These are phyloP conservation scores for Caranx melampygus DNA, from an alignment of 2,113 vertebrate genomes.

Conservation along the genomic window DNA sequence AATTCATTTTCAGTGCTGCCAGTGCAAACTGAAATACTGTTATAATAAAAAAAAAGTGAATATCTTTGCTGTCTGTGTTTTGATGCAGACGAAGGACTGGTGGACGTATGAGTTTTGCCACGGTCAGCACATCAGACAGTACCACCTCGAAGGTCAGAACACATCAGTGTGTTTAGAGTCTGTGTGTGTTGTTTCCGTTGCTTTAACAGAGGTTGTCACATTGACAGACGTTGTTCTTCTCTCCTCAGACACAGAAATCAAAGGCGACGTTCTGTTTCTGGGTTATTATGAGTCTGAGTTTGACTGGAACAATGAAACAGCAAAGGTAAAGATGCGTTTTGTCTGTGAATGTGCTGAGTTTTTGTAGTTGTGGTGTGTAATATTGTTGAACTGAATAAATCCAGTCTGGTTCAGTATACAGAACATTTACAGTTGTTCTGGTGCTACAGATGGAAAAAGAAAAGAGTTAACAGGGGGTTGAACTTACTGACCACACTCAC, in stretches of 20 bases:
- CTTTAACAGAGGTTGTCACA: not conserved
- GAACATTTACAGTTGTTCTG: not conserved
- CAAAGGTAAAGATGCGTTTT: conserved; percentile 85
- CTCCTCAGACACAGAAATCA: conserved; percentile 92
- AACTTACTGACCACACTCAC: too few relatives aligned
- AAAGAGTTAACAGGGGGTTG: too few relatives aligned
- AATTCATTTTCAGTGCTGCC: not conserved
- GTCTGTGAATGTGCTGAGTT: not conserved
- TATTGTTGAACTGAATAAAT: too few relatives aligned
- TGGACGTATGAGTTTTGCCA: conserved; percentile 98
- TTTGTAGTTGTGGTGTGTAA: not conserved
- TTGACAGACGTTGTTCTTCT: conserved; percentile 29
- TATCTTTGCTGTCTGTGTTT: conserved; percentile 21
- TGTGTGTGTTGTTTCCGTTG: not conserved
- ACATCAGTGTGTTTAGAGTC: not conserved
- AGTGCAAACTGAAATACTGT: not conserved
- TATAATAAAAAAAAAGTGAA: not conserved
- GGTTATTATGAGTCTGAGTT: conserved; percentile 94
- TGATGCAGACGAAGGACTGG: conserved; percentile 94
- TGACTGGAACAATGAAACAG: conserved; percentile 92
- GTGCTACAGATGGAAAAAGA: not conserved
- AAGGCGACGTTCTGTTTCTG: conserved; percentile 91
- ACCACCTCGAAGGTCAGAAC: conserved; percentile 91
- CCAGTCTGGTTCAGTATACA: not conserved
- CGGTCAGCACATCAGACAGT: conserved; percentile 92